These are phyloP conservation scores for Eumerus sabulonum DNA, from an alignment of 2,888 invertebrate genomes.

Conservation along the genomic window DNA sequence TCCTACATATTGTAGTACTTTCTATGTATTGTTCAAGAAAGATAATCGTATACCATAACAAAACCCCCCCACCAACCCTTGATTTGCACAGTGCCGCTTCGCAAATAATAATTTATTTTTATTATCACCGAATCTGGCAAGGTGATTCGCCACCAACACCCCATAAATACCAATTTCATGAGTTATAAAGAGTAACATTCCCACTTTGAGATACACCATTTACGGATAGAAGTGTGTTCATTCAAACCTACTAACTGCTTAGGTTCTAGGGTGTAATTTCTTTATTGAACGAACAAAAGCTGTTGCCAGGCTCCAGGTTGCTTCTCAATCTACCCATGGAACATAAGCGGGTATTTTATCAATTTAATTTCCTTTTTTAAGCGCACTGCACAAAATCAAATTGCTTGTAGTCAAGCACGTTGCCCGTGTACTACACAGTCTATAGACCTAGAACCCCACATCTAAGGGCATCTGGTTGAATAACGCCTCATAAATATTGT, in stretches of 20 bases:
- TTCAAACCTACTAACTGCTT: conserved; percentile 40
- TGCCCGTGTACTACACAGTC: conserved; percentile 12
- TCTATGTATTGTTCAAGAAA: conserved; percentile 10
- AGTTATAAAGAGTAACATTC: conserved; percentile 78
- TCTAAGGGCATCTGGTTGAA: conserved; percentile 62
- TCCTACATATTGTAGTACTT: not conserved
- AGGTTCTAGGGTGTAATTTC: conserved; percentile 48
- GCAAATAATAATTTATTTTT: conserved; percentile 68
- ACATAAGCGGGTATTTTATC: conserved; percentile 69
- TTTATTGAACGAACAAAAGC: conserved; percentile 46
- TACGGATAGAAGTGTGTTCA: not conserved
- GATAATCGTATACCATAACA: not conserved
- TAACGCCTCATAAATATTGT: conserved; percentile 70
- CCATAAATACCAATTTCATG: conserved; percentile 79
- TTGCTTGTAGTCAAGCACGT: conserved; percentile 49
- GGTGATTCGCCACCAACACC: conserved; percentile 56
- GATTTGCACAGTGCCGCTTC: too few species aligned
- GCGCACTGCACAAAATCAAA: conserved; percentile 67
- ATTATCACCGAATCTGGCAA: conserved; percentile 60
- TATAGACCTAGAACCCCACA: not conserved
- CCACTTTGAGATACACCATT: conserved; percentile 65
- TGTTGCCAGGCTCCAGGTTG: conserved; percentile 40
- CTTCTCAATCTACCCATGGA: conserved; percentile 49
- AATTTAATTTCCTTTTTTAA: conserved; percentile 69
- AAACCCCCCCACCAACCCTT: not conserved